Evolutionary conservation across 2,888 invertebrate genomes (phyloP), one percentile per base, ranked within the genome.

Genomic region (Machimus atricapillus): DNA sequence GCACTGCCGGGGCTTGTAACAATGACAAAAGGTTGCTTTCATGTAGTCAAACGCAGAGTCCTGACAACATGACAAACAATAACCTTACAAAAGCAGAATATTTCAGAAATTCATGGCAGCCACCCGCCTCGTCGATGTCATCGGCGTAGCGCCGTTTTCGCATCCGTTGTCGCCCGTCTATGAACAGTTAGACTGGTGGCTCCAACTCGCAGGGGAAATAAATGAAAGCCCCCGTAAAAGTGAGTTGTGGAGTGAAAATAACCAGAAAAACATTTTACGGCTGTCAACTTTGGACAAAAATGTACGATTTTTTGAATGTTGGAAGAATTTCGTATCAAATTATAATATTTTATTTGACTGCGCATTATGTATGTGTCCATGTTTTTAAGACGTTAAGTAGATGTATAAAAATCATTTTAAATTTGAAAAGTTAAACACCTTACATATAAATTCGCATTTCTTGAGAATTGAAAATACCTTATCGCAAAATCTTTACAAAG

Each of bases 51-150:
- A 82, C 66, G 58, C 82, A 66, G 56, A 56, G 37, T 27, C 37
- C 66, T 58, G 82, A 82, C 82, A 82, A 58, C 37, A 58, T 82
- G 58, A 58, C 82, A 58, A 66, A 82, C 58, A 82, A 82, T 82
- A 66, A 19, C 14, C 37, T n/a, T 56, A 82, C 82, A 82, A 82
- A 82, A 66, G 82, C n/a, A 19, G 82, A 82, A 82, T n/a, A 58
- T 82, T 82, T 34, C 66, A 27, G 40, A 37, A 37, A 56, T 82
- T 34, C 58, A 37, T 82, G 58, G 82, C n/a, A 58, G 52, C 66
- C n/a, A 37, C n/a, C 31, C 58, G 34, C 19, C 27, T 56, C 37
- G 82, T 66, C 58, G 37, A 58, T 37, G 52, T 76, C 37, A 34
- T 79, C 14, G 52, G 66, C 27, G 66, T 27, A 23, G 27, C 66